phyloP scores from a whole-genome alignment of 2,113 vertebrate genomes.

The Marmota flaviventris region DNA sequence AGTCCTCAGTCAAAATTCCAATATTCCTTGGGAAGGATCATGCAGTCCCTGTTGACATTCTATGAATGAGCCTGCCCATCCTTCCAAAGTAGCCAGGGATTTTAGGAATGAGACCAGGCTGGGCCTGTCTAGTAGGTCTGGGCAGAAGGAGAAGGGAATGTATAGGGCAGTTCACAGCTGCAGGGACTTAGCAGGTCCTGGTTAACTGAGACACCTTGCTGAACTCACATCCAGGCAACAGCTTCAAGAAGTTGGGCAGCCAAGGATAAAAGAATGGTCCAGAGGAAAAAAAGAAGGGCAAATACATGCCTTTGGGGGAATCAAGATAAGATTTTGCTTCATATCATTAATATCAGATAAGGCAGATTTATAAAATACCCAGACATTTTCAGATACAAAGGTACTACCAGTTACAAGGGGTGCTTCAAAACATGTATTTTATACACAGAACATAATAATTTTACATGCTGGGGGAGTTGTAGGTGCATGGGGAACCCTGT shows the following conservation, averaged over 20 bases:
- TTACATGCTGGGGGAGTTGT: not conserved
- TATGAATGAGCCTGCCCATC: not conserved
- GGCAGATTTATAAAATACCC: not conserved
- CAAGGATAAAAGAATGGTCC: not conserved
- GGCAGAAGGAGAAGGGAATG: not conserved
- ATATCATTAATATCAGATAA: not conserved
- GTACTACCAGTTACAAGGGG: not conserved
- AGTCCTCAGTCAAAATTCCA: not conserved
- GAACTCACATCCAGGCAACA: slow-evolving; percentile 19
- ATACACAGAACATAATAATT: not conserved
- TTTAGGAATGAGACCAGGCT: not conserved
- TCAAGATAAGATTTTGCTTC: not conserved
- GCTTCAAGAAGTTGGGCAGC: not conserved
- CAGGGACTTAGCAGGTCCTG: not conserved
- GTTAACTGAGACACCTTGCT: not conserved
- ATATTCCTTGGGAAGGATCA: not conserved
- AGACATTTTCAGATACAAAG: not conserved
- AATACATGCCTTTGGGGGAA: not conserved
- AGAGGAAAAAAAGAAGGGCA: not conserved
- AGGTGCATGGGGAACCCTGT: not conserved
- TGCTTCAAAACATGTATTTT: not conserved
- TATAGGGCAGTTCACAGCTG: not conserved
- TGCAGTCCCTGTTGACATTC: not conserved
- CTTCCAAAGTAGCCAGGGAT: not conserved
- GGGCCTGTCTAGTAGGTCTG: too few species aligned